A percentile compares a stretch with the other conserved stretches of the same genome.
Evolutionary conservation across 2,113 vertebrate species (phyloP).

Genomic region (Bolborhynchus lineola): DNA sequence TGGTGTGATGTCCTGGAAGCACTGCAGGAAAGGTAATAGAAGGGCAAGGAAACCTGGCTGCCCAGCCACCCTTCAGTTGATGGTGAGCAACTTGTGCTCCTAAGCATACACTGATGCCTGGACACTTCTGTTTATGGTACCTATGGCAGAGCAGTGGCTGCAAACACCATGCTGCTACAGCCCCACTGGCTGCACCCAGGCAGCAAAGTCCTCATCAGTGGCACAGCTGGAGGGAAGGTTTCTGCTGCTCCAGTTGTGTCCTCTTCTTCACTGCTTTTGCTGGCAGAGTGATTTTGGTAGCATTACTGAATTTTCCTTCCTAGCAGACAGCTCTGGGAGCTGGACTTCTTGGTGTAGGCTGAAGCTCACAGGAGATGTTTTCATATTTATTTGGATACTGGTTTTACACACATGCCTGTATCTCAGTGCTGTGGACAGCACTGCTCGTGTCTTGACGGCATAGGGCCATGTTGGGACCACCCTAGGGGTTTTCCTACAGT

Average conservation of each 20-base stretch:
- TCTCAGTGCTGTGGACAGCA: background rate
- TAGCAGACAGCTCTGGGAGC: background rate
- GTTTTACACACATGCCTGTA: background rate
- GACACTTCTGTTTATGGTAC: background rate
- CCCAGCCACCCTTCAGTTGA: background rate
- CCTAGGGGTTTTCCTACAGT: background rate
- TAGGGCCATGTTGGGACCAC: background rate
- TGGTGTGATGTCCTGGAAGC: background rate
- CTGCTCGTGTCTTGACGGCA: background rate
- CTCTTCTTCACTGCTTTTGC: background rate
- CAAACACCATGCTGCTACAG: background rate
- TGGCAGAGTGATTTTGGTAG: background rate
- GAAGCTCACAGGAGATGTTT: background rate
- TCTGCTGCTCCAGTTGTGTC: background rate
- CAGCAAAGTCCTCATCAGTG: background rate
- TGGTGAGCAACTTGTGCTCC: background rate
- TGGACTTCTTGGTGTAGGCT: background rate
- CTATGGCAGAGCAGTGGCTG: fast-evolving
- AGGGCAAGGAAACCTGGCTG: background rate
- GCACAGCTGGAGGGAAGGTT: background rate
- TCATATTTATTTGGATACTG: background rate
- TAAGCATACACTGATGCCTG: background rate
- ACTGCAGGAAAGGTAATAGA: background rate
- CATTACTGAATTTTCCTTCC: background rate
- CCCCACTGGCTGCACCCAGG: background rate